Conservation (phyloP, 1,140 invertebrate species). For the Lucilia cuprina region DNA sequence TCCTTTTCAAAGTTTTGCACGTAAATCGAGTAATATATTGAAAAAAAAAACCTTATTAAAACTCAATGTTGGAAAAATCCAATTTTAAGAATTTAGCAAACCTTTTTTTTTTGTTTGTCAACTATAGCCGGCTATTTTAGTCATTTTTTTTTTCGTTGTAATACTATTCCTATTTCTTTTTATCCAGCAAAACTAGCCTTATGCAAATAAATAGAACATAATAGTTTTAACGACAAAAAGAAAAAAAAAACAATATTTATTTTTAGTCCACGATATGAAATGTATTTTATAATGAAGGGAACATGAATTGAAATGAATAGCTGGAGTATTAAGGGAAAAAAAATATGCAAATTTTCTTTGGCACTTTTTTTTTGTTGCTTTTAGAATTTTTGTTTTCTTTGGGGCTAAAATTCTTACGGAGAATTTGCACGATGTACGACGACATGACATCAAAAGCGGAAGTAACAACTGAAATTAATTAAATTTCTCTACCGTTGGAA, state of each 20-base stretch:
- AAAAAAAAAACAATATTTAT: too few species aligned
- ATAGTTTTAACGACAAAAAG: background rate
- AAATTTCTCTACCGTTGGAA: constrained; percentile 46
- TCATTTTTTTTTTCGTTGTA: background rate
- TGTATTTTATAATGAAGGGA: background rate
- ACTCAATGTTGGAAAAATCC: background rate
- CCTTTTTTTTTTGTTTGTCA: too few species aligned
- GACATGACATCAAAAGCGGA: constrained; percentile 43
- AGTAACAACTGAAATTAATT: constrained; percentile 59
- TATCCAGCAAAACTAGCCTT: background rate
- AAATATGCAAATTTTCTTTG: background rate
- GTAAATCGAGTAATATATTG: background rate
- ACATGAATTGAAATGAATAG: constrained; percentile 4
- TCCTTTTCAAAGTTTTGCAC: background rate
- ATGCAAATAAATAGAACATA: constrained; percentile 13
- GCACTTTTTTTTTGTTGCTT: background rate
- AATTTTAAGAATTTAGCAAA: background rate
- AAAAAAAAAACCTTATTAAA: background rate
- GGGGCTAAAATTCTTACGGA: background rate
- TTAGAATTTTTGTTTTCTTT: background rate
- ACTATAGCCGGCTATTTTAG: background rate
- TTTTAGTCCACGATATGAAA: background rate
- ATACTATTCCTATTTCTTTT: too few species aligned
- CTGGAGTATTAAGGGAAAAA: background rate
- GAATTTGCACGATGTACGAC: too few species aligned